Evolutionary conservation across 1,140 invertebrate genomes (phyloP).

Genomic region (Zaprionus tsacasi): DNA sequence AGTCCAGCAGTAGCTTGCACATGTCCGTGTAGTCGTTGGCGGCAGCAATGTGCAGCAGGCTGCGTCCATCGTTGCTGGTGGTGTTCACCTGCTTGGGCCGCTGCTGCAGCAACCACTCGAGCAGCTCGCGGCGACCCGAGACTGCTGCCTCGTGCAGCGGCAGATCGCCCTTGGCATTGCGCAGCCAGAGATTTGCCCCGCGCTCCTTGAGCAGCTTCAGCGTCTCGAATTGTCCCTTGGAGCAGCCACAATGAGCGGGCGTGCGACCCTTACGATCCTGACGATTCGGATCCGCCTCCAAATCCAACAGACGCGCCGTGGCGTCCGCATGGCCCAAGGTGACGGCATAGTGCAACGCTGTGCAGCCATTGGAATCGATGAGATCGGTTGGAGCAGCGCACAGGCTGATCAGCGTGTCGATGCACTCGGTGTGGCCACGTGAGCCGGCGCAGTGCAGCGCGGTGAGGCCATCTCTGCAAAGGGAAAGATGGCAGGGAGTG

Average conservation of each 20-base stretch:
- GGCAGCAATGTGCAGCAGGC: slow-evolving; percentile 96
- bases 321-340: slow-evolving; percentile 97
- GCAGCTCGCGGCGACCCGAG: slow-evolving; percentile 93
- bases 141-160: slow-evolving; percentile 97
- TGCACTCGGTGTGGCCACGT: slow-evolving; percentile 95
- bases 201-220: slow-evolving; percentile 88
- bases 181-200: slow-evolving; percentile 95
- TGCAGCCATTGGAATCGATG: slow-evolving; percentile 96
- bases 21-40: slow-evolving; percentile 97
- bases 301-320: slow-evolving; percentile 93
- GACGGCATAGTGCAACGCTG: slow-evolving; percentile 97
- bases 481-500: too few species aligned
- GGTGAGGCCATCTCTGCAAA: slow-evolving; percentile 90
- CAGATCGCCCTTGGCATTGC: slow-evolving; percentile 95
- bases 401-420: slow-evolving; percentile 95
- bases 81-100: slow-evolving; percentile 93
- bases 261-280: slow-evolving; percentile 96
- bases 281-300: slow-evolving; percentile 95
- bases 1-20: slow-evolving; percentile 94
- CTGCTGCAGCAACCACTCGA: slow-evolving; percentile 93
- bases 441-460: slow-evolving; percentile 98
- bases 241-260: slow-evolving; percentile 92
- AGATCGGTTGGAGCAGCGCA: slow-evolving; percentile 94
- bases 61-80: slow-evolving; percentile 96
- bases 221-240: slow-evolving; percentile 94